phyloP scores from a whole-genome alignment of 2,113 vertebrate genomes.

The Pan paniscus region DNA sequence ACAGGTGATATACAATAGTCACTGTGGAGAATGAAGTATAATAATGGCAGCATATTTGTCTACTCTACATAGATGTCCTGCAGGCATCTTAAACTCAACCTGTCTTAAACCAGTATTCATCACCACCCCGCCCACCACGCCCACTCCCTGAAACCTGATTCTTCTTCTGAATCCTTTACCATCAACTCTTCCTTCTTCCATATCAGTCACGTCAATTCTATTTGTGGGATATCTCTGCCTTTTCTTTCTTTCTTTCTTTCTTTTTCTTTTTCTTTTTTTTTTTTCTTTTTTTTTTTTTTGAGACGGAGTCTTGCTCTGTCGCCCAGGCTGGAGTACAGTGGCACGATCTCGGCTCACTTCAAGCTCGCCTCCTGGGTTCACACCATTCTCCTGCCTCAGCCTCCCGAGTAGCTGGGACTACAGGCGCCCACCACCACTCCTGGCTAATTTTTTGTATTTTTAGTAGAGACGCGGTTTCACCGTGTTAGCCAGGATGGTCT shows the following conservation, averaged over 20 bases:
- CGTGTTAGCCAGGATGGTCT: too few species aligned
- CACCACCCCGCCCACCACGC: background rate
- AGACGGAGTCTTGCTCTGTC: too few species aligned
- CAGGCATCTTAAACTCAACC: slow-evolving; percentile 24
- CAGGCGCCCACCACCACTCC: too few species aligned
- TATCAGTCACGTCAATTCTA: background rate
- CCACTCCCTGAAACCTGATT: slow-evolving; percentile 8
- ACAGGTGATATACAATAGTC: background rate
- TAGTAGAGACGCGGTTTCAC: too few species aligned
- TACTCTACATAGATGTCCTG: slow-evolving; percentile 15
- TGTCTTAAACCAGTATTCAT: slow-evolving; percentile 33
- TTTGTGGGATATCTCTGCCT: background rate
- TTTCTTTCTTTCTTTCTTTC: background rate
- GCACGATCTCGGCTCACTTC: too few species aligned
- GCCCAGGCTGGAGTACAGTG: too few species aligned
- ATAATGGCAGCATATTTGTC: background rate
- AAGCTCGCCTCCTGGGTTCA: too few species aligned
- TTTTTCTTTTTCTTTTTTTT: too few species aligned
- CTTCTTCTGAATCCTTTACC: slow-evolving; percentile 40
- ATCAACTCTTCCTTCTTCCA: slow-evolving; percentile 21
- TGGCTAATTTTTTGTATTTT: too few species aligned
- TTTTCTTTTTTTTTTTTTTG: too few species aligned
- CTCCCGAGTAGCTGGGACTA: too few species aligned
- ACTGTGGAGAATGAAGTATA: background rate
- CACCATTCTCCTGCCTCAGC: too few species aligned